Conservation (phyloP, 2,888 invertebrate genomes). For the Leptogaster cylindrica region DNA sequence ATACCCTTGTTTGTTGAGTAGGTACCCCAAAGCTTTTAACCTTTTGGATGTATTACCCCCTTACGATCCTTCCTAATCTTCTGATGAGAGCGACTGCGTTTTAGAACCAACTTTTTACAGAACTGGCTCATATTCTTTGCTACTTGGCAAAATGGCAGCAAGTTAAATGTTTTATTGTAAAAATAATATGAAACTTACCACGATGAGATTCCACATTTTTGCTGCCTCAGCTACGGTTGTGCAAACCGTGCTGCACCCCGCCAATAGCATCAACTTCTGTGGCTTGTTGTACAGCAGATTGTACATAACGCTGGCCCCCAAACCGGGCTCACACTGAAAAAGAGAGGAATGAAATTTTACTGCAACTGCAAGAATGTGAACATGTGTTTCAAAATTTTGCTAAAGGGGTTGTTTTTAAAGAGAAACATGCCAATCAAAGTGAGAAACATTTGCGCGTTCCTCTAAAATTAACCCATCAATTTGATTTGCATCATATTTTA, state of each 20-base stretch:
- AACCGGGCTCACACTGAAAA: slow-evolving; percentile 94
- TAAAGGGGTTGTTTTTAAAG: no score
- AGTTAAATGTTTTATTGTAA: slow-evolving; percentile 6
- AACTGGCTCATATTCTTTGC: background rate
- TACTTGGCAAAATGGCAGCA: background rate
- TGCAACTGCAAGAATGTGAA: no score
- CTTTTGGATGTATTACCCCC: slow-evolving; percentile 14
- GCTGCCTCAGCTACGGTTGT: slow-evolving; percentile 99
- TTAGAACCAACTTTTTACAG: background rate
- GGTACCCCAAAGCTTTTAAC: slow-evolving; percentile 7
- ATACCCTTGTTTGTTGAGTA: no score
- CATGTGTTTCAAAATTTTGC: no score
- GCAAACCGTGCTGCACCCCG: slow-evolving; percentile 98
- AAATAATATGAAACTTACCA: slow-evolving; percentile 73
- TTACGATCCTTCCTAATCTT: no score
- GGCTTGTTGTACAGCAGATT: slow-evolving; percentile 96
- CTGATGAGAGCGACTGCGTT: no score
- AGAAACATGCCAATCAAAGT: no score
- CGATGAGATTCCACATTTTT: slow-evolving; percentile 99
- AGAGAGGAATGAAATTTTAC: no score
- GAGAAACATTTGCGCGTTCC: no score
- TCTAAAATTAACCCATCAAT: no score
- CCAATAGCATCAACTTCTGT: slow-evolving; percentile 90
- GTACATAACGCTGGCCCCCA: slow-evolving; percentile 98
- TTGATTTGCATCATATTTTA: no score